Conservation (phyloP, 2,888 invertebrate genomes). For the Elmis aenea region DNA sequence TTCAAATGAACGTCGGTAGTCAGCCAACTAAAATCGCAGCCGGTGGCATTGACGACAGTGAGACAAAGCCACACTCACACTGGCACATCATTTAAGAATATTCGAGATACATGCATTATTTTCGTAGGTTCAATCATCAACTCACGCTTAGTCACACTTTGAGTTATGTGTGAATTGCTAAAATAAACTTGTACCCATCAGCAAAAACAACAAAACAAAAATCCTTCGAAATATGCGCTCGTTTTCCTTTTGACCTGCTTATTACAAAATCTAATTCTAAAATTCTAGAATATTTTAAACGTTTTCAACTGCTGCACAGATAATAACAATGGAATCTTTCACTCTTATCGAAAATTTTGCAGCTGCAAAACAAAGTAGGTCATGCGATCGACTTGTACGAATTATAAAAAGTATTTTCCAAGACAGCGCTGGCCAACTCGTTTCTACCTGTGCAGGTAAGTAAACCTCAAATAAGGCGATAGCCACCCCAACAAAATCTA, state of each 20-base stretch:
- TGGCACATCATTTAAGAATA: slow-evolving; percentile 14
- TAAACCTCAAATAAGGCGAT: slow-evolving; percentile 18
- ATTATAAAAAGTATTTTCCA: slow-evolving; percentile 12
- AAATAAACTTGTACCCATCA: not conserved
- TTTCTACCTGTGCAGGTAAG: slow-evolving; percentile 30
- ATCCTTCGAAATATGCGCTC: too few relatives aligned
- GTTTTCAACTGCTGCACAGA: too few relatives aligned
- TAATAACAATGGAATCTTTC: too few relatives aligned
- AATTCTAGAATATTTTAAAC: too few relatives aligned
- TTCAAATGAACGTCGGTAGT: slow-evolving; percentile 21
- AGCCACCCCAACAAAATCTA: slow-evolving; percentile 17
- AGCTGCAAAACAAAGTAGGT: slow-evolving; percentile 25
- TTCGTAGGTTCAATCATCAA: too few relatives aligned
- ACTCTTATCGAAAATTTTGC: slow-evolving; percentile 24
- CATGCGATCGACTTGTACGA: slow-evolving; percentile 17
- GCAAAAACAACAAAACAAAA: not conserved
- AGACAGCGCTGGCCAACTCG: slow-evolving; percentile 16
- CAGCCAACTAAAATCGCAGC: slow-evolving; percentile 26
- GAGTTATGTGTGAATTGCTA: not conserved
- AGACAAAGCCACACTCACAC: slow-evolving; percentile 29
- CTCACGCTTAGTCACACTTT: not conserved
- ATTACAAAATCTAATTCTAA: too few relatives aligned
- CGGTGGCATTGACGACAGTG: slow-evolving; percentile 34
- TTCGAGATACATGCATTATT: too few relatives aligned
- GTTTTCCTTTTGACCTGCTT: too few relatives aligned